These are phyloP conservation scores for Pterocles orientalis DNA, from an alignment of 2,113 vertebrate species.

Conservation along the genomic window DNA sequence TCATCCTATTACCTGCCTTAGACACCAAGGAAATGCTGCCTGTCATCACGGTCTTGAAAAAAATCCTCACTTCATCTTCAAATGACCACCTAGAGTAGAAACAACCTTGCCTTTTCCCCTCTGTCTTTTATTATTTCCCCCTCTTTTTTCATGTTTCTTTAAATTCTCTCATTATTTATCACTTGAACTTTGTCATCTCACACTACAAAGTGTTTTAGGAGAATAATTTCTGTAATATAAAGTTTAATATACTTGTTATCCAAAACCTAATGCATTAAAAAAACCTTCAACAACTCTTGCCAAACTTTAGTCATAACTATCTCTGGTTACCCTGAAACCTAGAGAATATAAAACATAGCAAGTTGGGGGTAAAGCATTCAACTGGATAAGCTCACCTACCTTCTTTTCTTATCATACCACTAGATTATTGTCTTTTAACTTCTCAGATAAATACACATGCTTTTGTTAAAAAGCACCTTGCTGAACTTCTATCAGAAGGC, in stretches of 20 bases:
- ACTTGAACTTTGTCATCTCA: background rate
- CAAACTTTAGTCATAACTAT: background rate
- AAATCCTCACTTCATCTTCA: background rate
- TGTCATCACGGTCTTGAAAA: background rate
- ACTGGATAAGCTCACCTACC: background rate
- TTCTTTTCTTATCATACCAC: background rate
- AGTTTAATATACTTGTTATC: background rate
- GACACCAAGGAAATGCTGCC: background rate
- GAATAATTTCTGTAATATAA: background rate
- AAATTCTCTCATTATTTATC: background rate
- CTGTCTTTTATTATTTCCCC: background rate
- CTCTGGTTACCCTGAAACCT: background rate
- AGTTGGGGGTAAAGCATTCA: background rate
- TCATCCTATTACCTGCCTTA: background rate
- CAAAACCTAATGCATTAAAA: background rate
- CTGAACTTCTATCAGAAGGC: background rate
- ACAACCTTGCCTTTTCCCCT: background rate
- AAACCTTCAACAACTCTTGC: background rate
- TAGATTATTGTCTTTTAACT: background rate
- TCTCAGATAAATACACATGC: background rate
- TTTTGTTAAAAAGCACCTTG: background rate
- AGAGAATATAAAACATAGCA: background rate
- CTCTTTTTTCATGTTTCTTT: background rate
- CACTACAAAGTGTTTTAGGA: background rate
- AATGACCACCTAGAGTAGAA: background rate